Evolutionary conservation across 2,113 vertebrate genomes (phyloP), one percentile per base, ranked within the genome.

Genomic region (Aramus guarauna): DNA sequence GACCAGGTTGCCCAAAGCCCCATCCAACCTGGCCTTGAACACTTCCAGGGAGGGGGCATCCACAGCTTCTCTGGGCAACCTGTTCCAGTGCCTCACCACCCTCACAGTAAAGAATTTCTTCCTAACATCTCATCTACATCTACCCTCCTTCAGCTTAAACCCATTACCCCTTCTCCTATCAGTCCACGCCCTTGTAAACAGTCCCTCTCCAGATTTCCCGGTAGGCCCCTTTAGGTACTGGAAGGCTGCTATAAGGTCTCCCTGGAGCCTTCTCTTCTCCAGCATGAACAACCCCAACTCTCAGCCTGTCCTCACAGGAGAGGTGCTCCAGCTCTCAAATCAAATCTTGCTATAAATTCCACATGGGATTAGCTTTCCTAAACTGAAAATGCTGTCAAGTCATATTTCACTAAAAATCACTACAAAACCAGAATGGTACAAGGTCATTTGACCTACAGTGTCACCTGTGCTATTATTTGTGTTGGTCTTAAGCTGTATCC

Each of bases 101-200:
- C n/a, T 24, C 27, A 64, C 0, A 9, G 8, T 0, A 3, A 74
- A 17, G 2, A 47, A 52, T 6, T 56, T 52, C 36, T 45, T 20
- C 21, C 27, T n/a, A 1, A 9, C 1, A 1, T 27, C 45, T 4
- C 10, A 36, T 7, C 17, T 68, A 12, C 55, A 66, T 2, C 59
- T 30, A 7, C 11, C 11, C 18, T 32, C 34, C 43, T 8, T 6
- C 16, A 53, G 14, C 36, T 27, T 36, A 53, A 77, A 86, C 7
- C 13, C 10, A 5, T 0, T 12, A 2, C 4, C 37, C 37, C 21
- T 26, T 7, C 9, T 73, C 53, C 58, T 37, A 1, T 41, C 12
- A 6, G 39, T 32, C 19, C 39, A n/a, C 0, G 15, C 11, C 43
- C 37, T 29, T 3, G 5, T 43, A 41, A 73, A 34, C 68, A 88